phyloP scores from a whole-genome alignment of 2,113 vertebrate genomes.

The Cyphomyrus plagiostoma region DNA sequence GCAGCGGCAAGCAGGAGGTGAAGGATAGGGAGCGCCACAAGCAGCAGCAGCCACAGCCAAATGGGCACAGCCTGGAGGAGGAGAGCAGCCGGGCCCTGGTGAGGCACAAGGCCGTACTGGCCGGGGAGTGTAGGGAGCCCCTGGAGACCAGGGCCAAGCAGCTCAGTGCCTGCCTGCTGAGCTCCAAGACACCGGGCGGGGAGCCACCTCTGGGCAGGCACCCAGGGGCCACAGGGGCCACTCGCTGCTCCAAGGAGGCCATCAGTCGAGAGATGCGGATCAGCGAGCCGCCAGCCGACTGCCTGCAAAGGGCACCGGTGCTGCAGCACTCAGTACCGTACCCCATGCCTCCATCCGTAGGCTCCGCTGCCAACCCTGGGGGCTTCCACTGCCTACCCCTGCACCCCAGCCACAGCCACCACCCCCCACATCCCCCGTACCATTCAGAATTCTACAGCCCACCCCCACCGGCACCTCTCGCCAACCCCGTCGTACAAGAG shows the following conservation, averaged over 20 bases:
- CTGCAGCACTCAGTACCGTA: constrained; percentile 83
- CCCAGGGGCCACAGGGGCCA: constrained; percentile 42
- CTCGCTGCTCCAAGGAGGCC: constrained; percentile 67
- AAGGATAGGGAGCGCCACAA: constrained; percentile 64
- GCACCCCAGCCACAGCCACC: constrained; percentile 66
- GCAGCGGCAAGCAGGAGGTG: constrained; percentile 64
- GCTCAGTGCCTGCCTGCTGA: constrained; percentile 81
- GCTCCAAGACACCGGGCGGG: constrained; percentile 75
- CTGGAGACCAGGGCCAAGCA: constrained; percentile 65
- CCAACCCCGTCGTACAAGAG: constrained; percentile 71
- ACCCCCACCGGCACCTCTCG: constrained; percentile 58
- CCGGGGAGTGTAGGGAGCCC: constrained; percentile 76
- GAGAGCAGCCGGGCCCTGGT: constrained; percentile 65
- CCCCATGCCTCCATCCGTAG: constrained; percentile 69
- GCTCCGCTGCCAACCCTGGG: constrained; percentile 62
- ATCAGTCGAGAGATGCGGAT: constrained; percentile 67
- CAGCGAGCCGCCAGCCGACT: constrained; percentile 78
- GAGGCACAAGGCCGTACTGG: constrained; percentile 70
- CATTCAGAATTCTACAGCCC: constrained; percentile 82
- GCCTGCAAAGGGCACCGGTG: constrained; percentile 79
- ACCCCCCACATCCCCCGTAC: constrained; percentile 50
- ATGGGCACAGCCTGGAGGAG: constrained; percentile 61
- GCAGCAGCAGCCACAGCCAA: constrained; percentile 59
- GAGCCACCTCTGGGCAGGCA: constrained; percentile 55
- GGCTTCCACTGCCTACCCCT: constrained; percentile 88